Evolutionary conservation across 2,888 invertebrate genomes (phyloP).

Genomic region (Andricus quercusramuli): DNA sequence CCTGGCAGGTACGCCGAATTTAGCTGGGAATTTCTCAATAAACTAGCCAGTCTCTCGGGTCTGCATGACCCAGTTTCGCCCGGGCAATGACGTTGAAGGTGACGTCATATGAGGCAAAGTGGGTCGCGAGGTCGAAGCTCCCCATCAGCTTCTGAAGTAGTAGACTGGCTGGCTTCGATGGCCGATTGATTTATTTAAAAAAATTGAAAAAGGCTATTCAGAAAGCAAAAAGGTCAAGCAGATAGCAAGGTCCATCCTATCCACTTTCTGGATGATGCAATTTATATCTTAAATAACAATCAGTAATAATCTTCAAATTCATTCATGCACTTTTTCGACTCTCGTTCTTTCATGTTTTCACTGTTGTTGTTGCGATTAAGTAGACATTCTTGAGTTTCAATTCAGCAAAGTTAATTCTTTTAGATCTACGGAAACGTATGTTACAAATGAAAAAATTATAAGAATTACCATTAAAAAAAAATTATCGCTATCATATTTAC

Average conservation of each 20-base stretch:
- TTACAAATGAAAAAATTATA: too few relatives aligned
- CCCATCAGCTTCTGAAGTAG: conserved; percentile 56
- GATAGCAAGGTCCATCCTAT: not conserved
- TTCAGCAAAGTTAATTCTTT: too few relatives aligned
- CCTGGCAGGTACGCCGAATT: conserved; percentile 57
- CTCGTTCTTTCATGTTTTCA: too few relatives aligned
- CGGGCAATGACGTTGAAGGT: conserved; percentile 78
- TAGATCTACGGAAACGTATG: too few relatives aligned
- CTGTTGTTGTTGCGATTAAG: too few relatives aligned
- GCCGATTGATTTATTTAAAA: conserved; percentile 29
- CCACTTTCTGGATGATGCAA: not conserved
- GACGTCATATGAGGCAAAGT: conserved; percentile 75
- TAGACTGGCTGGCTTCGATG: conserved; percentile 35
- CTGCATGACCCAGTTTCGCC: conserved; percentile 82
- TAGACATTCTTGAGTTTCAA: too few relatives aligned
- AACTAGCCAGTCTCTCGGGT: conserved; percentile 82
- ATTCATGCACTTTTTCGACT: too few relatives aligned
- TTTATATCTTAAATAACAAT: not conserved
- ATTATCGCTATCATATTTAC: too few relatives aligned
- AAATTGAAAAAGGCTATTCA: not conserved
- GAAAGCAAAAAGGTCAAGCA: not conserved
- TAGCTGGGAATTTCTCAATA: conserved; percentile 72
- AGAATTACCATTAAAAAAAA: too few relatives aligned
- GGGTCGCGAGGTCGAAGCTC: conserved; percentile 75
- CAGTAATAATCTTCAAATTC: too few relatives aligned